Evolutionary conservation across 2,888 invertebrate genomes (phyloP), one percentile per base, ranked within the genome.

Genomic region (Eupithecia dodoneata): DNA sequence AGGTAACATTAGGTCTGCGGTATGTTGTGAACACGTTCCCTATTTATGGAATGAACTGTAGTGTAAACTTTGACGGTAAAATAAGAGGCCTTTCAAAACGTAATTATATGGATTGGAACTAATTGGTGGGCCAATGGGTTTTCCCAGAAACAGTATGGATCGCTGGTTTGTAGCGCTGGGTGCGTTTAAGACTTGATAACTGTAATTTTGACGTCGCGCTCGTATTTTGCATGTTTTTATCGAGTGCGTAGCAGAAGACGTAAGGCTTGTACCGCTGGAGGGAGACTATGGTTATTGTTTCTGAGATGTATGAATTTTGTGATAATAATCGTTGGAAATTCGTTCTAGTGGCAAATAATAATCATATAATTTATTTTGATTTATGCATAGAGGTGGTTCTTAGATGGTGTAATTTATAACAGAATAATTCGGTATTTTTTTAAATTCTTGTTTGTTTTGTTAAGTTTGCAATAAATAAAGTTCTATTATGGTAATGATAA

Each of bases 31-130:
- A 63, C 30, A 63, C 30, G n/a, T 30, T 30, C 18, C 18, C 12
- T 63, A 59, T 59, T 59, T 18, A 63, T 76, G 69, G 47, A 55
- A 30, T 69, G 69, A 30, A 44, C 67, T 55, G 59, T 69, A 45
- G 65, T 77, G 63, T 74, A 12, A 15, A 47, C 44, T 73, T 75
- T 78, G 82, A 78, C 80, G 79, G 72, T 71, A 66, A 78, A 80
- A 77, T 75, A 78, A 72, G 74, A 12, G 47, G 69, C 30, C 10
- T 69, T 18, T 67, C n/a, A 9, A 67, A 77, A 73, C 71, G 66
- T 81, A 78, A 81, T 78, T 77, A 71, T 77, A 78, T 78, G 80
- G 66, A 72, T 77, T 76, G 74, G 73, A 67, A 73, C 75, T 77
- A 79, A 81, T 80, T 82, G 81, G 75, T 59, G 66, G 74, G 30